Evolutionary conservation across 1,140 invertebrate species (phyloP), one percentile per base, ranked within the genome.

Genomic region (Drosophila guanche): DNA sequence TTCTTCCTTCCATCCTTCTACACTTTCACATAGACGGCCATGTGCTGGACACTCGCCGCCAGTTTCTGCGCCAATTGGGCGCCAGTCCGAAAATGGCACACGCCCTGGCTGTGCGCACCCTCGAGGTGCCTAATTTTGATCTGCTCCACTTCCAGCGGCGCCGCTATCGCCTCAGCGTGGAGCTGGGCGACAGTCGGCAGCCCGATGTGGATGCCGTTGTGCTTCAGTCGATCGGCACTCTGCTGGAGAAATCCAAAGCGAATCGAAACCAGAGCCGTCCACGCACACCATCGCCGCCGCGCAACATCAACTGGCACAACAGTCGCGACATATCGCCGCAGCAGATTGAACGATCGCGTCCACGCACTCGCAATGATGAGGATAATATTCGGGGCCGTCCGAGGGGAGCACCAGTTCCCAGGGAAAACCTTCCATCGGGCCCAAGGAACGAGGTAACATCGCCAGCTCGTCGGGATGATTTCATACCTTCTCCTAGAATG

Each of bases 221-320:
- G 48, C n/a, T 63, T 8, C 22, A 20, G 1, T 42, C 75, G 25
- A 66, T 85, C 10, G 33, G 5, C 1, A 40, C 46, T 0, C 42
- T 68, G 6, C 12, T 86, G 6, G 57, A 76, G 6, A 16, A 20
- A 3, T 37, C 27, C 6, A 10, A 47, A 8, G 5, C 40, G 8
- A 25, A 37, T 3, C 5, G 10, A 12, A 12, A 7, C 16, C 22
- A 20, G 14, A 25, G 23, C 5, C 62, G 48, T 0, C 72, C 77
- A 10, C 42, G 51, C 2, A 69, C 81, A 2, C 69, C 69, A 5
- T 55, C 77, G 22, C 73, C 81, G 7, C 73, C 81, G 7, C 48
- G 60, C 12, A 63, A 86, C 48, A 81, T 81, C 2, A 60, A 86
- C 51, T 86, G 81, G 81, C 67, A 71, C 55, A 47, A 27, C n/a